Percentiles rank a stretch among this genome's conserved stretches.
Conservation (phyloP, 2,888 invertebrate species). For the Entomobrya proxima region DNA sequence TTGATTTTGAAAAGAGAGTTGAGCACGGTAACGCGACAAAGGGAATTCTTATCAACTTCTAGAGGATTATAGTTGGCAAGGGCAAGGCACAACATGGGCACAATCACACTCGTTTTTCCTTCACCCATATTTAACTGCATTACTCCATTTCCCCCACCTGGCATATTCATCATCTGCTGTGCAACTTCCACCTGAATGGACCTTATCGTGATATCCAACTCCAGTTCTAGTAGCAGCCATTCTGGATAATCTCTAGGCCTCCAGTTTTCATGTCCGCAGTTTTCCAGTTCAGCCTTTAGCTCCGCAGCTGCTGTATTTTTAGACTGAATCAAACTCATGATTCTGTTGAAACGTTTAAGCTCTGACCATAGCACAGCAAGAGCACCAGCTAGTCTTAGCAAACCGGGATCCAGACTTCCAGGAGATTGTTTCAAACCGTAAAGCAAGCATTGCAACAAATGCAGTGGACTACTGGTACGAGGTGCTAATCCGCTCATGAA, state of each 20-base stretch:
- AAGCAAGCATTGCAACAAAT: conserved; percentile 17
- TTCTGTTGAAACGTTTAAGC: conserved; percentile 34
- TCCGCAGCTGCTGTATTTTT: not conserved
- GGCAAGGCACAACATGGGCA: too few species aligned
- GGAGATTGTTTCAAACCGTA: not conserved
- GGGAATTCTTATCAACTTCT: too few species aligned
- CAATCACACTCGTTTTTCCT: too few species aligned
- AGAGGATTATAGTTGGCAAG: too few species aligned
- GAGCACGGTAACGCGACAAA: not conserved
- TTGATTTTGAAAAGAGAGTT: not conserved
- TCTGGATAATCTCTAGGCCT: conserved; percentile 28
- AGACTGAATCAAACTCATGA: not conserved
- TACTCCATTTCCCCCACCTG: conserved; percentile 45
- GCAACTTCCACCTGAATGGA: conserved; percentile 63
- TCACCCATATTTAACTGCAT: too few species aligned
- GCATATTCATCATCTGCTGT: conserved; percentile 54
- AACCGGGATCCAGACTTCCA: conserved; percentile 18
- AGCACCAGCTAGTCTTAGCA: conserved; percentile 19
- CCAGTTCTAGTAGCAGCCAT: conserved; percentile 70
- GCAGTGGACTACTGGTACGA: conserved; percentile 21
- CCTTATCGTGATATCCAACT: conserved; percentile 65
- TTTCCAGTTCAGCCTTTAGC: conserved; percentile 46
- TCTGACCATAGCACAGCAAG: conserved; percentile 44
- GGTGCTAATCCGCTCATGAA: conserved; percentile 47
- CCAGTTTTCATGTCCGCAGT: conserved; percentile 55